Evolutionary conservation across 2,888 invertebrate species (phyloP).

Genomic region (Drosophila melanosoma): DNA sequence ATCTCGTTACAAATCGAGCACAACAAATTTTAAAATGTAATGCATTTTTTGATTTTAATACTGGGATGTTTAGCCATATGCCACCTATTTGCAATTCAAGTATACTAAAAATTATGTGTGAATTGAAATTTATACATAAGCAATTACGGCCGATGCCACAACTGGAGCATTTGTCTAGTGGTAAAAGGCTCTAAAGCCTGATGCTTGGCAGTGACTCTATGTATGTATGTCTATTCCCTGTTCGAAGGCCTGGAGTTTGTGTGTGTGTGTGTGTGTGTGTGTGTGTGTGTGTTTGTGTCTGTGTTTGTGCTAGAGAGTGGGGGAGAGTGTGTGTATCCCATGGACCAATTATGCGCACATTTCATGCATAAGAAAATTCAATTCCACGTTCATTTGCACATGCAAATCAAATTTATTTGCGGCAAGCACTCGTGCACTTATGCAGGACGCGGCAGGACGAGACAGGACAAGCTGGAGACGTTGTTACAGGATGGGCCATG

Average conservation of each 20-base stretch:
- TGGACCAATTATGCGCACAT: conserved; percentile 78
- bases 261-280: too few relatives aligned
- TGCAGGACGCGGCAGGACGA: conserved; percentile 49
- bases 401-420: conserved; percentile 81
- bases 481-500: conserved; percentile 26
- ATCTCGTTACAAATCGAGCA: neutral
- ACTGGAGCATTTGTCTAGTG: conserved; percentile 53
- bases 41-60: neutral
- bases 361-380: conserved; percentile 82
- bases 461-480: conserved; percentile 41
- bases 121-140: conserved; percentile 59
- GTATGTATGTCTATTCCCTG: conserved; percentile 30
- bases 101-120: conserved; percentile 28
- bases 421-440: conserved; percentile 71
- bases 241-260: conserved; percentile 39
- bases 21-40: neutral
- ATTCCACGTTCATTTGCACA: conserved; percentile 82
- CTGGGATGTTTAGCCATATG: neutral
- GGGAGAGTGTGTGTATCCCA: conserved; percentile 34
- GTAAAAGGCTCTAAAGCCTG: conserved; percentile 48
- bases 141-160: conserved; percentile 53
- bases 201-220: conserved; percentile 35
- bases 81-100: conserved; percentile 18
- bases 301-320: conserved; percentile 15
- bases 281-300: conserved; percentile 32